These are phyloP conservation scores for Cephalotes varians DNA, from an alignment of 2,888 invertebrate species.

Conservation along the genomic window DNA sequence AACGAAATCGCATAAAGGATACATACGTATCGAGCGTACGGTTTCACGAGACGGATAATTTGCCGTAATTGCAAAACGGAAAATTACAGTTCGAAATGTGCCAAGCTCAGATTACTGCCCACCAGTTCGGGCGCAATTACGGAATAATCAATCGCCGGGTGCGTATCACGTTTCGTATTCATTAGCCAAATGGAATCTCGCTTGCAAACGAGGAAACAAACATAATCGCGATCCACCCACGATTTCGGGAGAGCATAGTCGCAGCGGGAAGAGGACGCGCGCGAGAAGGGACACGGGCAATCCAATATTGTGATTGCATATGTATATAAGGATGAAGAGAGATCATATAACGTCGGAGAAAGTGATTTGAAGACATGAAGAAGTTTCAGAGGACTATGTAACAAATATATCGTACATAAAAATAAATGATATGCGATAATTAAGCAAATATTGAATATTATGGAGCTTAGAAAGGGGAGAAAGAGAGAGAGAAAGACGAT, in stretches of 20 bases:
- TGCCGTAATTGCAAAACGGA: conserved; percentile 54
- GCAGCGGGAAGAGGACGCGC: background rate
- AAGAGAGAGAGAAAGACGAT: no score
- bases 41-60: conserved; percentile 51
- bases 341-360: background rate
- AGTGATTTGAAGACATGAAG: background rate
- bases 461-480: background rate
- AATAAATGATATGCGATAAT: conserved; percentile 9
- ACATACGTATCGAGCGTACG: conserved; percentile 32
- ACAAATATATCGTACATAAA: background rate
- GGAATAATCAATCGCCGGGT: conserved; percentile 52
- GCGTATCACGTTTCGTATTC: conserved; percentile 53
- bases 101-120: conserved; percentile 49
- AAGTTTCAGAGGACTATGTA: background rate
- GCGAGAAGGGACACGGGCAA: background rate
- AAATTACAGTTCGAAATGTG: conserved; percentile 54
- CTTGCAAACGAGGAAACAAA: conserved; percentile 48
- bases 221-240: conserved; percentile 44
- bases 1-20: conserved; percentile 47
- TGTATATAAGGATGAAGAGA: background rate
- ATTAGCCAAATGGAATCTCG: conserved; percentile 55
- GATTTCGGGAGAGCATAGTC: background rate
- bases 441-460: conserved; percentile 24
- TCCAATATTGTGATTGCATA: background rate
- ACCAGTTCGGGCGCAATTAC: conserved; percentile 48